Percentiles rank a stretch among this genome's conserved stretches.
phyloP scores from a whole-genome alignment of 1,140 invertebrate genomes.

The Psilanteris sp. region DNA sequence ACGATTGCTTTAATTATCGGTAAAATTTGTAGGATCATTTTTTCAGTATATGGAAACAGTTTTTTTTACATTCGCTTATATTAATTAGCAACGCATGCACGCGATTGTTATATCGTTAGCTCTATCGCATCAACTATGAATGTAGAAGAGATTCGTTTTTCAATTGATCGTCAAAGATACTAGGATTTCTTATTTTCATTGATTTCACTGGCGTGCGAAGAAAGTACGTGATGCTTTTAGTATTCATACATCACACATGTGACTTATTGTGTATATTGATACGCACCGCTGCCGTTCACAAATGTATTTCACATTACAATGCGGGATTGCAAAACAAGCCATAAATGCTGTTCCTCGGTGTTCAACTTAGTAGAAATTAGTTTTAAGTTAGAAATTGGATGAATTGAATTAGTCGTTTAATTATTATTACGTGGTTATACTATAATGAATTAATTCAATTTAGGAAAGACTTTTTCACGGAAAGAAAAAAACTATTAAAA shows the following conservation, averaged over 20 bases:
- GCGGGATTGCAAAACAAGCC: constrained; percentile 37
- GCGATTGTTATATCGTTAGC: constrained; percentile 25
- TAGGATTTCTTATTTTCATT: constrained; percentile 65
- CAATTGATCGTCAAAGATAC: constrained; percentile 45
- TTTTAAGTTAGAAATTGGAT: background rate
- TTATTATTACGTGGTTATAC: too few relatives aligned
- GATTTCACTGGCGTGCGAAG: constrained; percentile 66
- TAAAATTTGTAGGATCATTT: too few relatives aligned
- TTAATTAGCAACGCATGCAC: constrained; percentile 29
- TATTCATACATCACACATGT: constrained; percentile 45
- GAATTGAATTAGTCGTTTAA: too few relatives aligned
- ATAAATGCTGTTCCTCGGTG: constrained; percentile 33
- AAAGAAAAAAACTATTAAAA: too few relatives aligned
- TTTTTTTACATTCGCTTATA: background rate
- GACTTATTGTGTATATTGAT: constrained; percentile 53
- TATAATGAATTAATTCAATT: too few relatives aligned
- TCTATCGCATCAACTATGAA: constrained; percentile 21
- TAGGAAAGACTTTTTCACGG: too few relatives aligned
- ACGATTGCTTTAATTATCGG: too few relatives aligned
- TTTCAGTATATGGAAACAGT: too few relatives aligned
- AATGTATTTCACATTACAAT: constrained; percentile 26
- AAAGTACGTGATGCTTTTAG: constrained; percentile 52
- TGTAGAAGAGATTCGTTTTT: constrained; percentile 45
- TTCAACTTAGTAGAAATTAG: background rate
- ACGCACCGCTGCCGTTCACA: constrained; percentile 2